These are phyloP conservation scores for Hyperoodon ampullatus DNA, from an alignment of 2,113 vertebrate species.

Conservation along the genomic window DNA sequence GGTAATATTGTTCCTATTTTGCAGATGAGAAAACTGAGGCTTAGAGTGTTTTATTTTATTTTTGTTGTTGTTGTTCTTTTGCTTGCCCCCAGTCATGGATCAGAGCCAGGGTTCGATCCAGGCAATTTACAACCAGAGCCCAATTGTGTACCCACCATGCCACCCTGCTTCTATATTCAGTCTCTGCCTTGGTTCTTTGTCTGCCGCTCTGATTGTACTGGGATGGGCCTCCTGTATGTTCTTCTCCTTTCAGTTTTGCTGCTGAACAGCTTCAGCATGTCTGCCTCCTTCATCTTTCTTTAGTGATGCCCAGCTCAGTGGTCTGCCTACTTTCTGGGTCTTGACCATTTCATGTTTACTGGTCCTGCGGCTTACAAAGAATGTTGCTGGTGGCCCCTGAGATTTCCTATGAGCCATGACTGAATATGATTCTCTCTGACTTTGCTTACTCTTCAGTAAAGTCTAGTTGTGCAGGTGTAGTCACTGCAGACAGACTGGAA, in stretches of 20 bases:
- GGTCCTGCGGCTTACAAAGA: not conserved
- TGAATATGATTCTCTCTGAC: not conserved
- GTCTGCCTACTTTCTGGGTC: not conserved
- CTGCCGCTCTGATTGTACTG: not conserved
- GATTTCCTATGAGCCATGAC: not conserved
- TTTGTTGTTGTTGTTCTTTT: not conserved
- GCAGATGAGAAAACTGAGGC: not conserved
- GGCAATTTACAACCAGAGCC: not conserved
- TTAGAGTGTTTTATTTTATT: not conserved
- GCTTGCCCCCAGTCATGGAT: not conserved
- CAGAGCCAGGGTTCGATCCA: not conserved
- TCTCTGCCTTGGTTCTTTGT: not conserved
- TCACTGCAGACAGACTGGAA: not conserved
- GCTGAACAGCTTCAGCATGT: not conserved
- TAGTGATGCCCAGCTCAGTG: not conserved
- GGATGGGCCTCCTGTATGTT: not conserved
- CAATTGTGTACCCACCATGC: not conserved
- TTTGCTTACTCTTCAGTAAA: not conserved
- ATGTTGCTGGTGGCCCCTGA: not conserved
- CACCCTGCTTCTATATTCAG: not conserved
- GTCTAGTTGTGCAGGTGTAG: not conserved
- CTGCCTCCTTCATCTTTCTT: not conserved
- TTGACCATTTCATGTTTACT: not conserved
- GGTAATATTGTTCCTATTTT: not conserved
- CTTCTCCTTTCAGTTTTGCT: not conserved